Evolutionary conservation across 2,113 vertebrate genomes (phyloP), one percentile per base, ranked within the genome.

Genomic region (Pagrus major): DNA sequence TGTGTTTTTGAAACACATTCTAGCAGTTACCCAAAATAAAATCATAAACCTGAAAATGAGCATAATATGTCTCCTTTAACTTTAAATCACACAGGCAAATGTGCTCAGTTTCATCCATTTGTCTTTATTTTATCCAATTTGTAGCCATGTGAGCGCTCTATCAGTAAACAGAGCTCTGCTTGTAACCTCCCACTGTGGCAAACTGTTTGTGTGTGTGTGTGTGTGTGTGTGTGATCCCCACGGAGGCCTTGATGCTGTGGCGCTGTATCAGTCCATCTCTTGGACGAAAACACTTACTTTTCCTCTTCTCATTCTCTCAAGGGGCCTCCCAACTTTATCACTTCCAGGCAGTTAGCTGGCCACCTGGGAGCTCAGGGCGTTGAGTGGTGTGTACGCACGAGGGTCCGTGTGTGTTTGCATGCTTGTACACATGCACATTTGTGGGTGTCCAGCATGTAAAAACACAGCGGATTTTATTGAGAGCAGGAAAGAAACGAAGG

Each of bases 291-390:
- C 25, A 5, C 27, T 33, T 20, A 27, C 83, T 90, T 87, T 84
- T 76, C 70, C 47, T 42, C 33, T 56, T 77, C 29, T 78, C 21
- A 35, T 18, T 12, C 6, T 86, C 76, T 70, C 72, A 21, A 25
- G 15, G 59, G 73, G 59, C 76, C 71, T 52, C 75, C 74, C 35
- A 52, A 78, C 39, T 44, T 81, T 64, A 81, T 86, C 69, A 54
- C 74, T 81, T 86, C 65, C 78, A 84, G 86, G 74, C 85, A 82
- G 46, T 83, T 73, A 58, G 49, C 41, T 55, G 69, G 67, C 55
- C 72, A 71, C 52, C 80, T 68, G 74, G 73, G 85, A 65, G 58
- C 69, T 87, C 63, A 59, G 58, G 69, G 74, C 16, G 42, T 69
- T 81, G 65, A 71, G 35, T 59, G n/a, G 11, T 65, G 39, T 68